Percentiles rank a stretch among this genome's conserved stretches.
Conservation (phyloP, 2,797 vertebrate genomes). For the Poeciliopsis gracilis region DNA sequence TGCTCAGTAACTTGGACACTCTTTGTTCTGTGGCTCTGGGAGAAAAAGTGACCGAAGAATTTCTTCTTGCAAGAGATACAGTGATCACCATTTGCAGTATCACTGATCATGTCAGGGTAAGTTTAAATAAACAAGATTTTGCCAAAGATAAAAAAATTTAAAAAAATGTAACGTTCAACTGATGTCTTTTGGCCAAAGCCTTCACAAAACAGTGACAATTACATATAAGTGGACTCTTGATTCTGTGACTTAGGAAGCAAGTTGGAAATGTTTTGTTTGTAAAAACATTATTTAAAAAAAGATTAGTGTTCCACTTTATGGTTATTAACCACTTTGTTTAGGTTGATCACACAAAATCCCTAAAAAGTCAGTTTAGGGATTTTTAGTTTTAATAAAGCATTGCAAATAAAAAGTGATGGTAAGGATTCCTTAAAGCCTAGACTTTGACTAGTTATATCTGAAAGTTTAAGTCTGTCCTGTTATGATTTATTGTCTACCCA, state of each 20-base stretch:
- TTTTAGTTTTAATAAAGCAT: background rate
- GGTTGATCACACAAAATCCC: background rate
- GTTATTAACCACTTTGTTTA: background rate
- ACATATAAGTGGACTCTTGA: too few species aligned
- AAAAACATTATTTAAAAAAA: too few species aligned
- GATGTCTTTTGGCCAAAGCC: background rate
- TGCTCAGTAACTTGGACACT: constrained; percentile 93
- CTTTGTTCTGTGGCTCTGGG: constrained; percentile 89
- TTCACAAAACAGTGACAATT: too few species aligned
- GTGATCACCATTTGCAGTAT: constrained; percentile 88
- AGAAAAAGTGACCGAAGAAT: constrained; percentile 87
- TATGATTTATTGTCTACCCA: constrained; percentile 39
- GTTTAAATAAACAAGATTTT: constrained; percentile 18
- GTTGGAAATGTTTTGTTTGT: too few species aligned
- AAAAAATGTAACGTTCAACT: background rate
- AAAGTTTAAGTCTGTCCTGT: background rate
- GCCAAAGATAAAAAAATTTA: background rate
- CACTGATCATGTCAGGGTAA: constrained; percentile 86
- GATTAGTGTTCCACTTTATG: background rate
- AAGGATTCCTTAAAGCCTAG: background rate
- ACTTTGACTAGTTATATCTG: background rate
- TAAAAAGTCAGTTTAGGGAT: background rate
- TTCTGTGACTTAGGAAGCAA: too few species aligned
- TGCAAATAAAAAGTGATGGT: background rate
- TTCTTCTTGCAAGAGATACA: constrained; percentile 88